A percentile compares a stretch with the other conserved stretches of the same genome.
Conservation (phyloP, 2,113 vertebrate genomes). For the Chloropsis cyanopogon region DNA sequence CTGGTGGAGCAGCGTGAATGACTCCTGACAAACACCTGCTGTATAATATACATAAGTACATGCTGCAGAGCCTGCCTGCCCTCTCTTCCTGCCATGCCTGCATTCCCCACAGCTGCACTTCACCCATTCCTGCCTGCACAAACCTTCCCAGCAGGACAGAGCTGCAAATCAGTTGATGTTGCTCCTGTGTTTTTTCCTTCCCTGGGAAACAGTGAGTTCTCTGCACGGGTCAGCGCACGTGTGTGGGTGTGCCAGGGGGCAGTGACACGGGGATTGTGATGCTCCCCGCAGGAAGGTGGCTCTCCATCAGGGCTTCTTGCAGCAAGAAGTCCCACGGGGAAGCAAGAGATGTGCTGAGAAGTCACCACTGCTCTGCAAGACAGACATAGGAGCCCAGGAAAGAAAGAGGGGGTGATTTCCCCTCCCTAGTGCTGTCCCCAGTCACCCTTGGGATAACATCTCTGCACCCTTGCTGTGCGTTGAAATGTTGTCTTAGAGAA, state of each 20-base stretch:
- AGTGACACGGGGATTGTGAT: neutral
- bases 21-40: neutral
- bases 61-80: neutral
- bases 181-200: neutral
- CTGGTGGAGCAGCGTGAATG: neutral
- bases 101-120: neutral
- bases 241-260: neutral
- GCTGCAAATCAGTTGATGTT: neutral
- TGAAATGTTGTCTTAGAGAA: neutral
- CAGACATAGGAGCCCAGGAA: neutral
- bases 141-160: neutral
- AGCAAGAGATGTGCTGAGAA: neutral
- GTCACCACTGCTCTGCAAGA: neutral
- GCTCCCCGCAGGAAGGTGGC: neutral
- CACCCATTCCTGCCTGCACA: neutral
- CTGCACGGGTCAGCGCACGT: fast-evolving
- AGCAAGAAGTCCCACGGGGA: neutral
- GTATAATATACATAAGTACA: neutral
- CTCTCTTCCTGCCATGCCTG: neutral
- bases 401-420: neutral
- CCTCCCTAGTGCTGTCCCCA: neutral
- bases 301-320: neutral
- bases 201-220: neutral
- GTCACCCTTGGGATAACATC: neutral
- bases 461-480: fast-evolving